phyloP scores from a whole-genome alignment of 2,888 invertebrate genomes.

The Clivina fossor region DNA sequence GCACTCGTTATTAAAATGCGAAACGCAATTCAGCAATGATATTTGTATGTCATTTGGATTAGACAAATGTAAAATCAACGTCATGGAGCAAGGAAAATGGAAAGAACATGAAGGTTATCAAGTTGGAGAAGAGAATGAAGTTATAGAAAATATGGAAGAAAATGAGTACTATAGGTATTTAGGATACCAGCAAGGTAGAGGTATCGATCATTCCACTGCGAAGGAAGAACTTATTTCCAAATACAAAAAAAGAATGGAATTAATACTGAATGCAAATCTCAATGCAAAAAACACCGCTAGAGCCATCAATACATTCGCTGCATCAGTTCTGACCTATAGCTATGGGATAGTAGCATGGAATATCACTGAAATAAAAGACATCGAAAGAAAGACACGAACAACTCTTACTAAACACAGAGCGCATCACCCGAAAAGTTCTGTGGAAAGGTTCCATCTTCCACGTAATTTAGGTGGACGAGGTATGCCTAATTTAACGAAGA shows the following conservation, averaged over 20 bases:
- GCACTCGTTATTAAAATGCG: slow-evolving; percentile 16
- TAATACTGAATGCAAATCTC: neutral
- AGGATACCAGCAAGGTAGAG: slow-evolving; percentile 8
- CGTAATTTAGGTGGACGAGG: neutral
- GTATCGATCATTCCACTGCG: neutral
- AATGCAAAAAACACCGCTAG: neutral
- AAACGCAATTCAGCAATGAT: slow-evolving; percentile 28
- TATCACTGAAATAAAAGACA: neutral
- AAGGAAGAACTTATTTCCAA: neutral
- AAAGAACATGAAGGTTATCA: slow-evolving; percentile 3
- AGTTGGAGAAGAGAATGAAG: slow-evolving; percentile 3
- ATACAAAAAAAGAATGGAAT: neutral
- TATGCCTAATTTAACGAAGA: neutral
- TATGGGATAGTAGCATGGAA: neutral
- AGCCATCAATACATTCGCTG: neutral
- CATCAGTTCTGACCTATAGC: slow-evolving; percentile 3
- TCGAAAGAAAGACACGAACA: neutral
- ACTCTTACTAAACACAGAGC: neutral
- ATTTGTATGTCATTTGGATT: slow-evolving; percentile 37
- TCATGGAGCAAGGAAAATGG: slow-evolving; percentile 11
- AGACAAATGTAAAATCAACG: slow-evolving; percentile 34
- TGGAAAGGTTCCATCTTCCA: neutral
- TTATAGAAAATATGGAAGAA: slow-evolving; percentile 19
- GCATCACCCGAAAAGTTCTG: slow-evolving; percentile 5
- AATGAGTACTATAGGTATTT: slow-evolving; percentile 33